phyloP scores from a whole-genome alignment of 2,797 vertebrate genomes.

The Trematomus bernacchii region DNA sequence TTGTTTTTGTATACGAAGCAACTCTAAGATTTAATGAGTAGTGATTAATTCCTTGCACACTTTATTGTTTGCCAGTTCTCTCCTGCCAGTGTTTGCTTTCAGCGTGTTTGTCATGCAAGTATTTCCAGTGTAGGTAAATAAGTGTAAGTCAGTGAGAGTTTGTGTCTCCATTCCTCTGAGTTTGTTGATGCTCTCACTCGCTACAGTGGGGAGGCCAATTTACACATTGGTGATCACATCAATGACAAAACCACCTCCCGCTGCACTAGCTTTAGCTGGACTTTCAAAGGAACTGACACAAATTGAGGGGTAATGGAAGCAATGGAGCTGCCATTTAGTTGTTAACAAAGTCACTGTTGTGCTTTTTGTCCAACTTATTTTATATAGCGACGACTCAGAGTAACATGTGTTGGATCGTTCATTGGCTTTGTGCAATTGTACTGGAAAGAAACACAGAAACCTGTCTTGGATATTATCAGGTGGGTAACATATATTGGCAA shows the following conservation, averaged over 20 bases:
- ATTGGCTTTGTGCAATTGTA: background rate
- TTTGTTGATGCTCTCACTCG: constrained; percentile 31
- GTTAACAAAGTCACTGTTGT: constrained; percentile 7
- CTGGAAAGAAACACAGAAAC: background rate
- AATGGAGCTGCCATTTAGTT: constrained; percentile 1
- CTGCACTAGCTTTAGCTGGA: background rate
- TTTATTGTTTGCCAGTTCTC: constrained; percentile 58
- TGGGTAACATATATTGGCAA: background rate
- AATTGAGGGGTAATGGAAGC: background rate
- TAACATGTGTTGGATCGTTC: constrained; percentile 10
- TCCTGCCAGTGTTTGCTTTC: constrained; percentile 55
- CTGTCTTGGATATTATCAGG: constrained; percentile 17
- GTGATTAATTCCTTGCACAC: constrained; percentile 58
- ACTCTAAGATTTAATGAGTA: constrained; percentile 1
- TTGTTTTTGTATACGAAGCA: background rate
- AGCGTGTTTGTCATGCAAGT: constrained; percentile 58
- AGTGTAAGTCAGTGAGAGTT: constrained; percentile 32
- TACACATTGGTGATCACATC: constrained; percentile 33
- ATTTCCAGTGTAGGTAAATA: constrained; percentile 54
- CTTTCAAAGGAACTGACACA: constrained; percentile 36
- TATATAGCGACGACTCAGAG: constrained; percentile 3
- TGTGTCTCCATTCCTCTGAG: constrained; percentile 12
- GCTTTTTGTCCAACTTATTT: constrained; percentile 18
- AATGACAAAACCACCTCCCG: constrained; percentile 18
- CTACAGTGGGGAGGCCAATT: constrained; percentile 21